Percentiles rank a stretch among this genome's conserved stretches.
phyloP scores from a whole-genome alignment of 2,797 vertebrate genomes.

The Botia almorhae region DNA sequence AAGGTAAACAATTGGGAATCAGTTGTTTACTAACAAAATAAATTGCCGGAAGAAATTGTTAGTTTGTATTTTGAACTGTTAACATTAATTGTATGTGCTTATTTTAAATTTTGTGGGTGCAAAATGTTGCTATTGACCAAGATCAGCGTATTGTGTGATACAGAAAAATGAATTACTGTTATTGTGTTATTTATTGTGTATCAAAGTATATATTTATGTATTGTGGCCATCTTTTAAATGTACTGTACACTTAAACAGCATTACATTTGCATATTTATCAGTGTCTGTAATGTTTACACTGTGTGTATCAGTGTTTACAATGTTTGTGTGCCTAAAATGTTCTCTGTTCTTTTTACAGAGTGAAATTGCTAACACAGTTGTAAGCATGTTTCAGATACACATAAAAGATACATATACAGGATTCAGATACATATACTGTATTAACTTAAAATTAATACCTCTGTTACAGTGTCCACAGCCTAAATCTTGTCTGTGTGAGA shows the following conservation, averaged over 20 bases:
- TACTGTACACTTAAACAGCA: neutral
- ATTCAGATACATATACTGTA: neutral
- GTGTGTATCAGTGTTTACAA: neutral
- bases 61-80: too few relatives aligned
- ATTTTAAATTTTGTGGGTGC: too few relatives aligned
- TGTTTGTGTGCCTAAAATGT: conserved; percentile 3
- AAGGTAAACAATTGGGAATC: too few relatives aligned
- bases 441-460: neutral
- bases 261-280: neutral
- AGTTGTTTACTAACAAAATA: too few relatives aligned
- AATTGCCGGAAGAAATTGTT: too few relatives aligned
- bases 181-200: too few relatives aligned
- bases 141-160: too few relatives aligned
- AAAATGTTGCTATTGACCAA: too few relatives aligned
- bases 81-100: too few relatives aligned
- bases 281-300: neutral
- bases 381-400: conserved; percentile 61
- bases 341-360: conserved; percentile 63
- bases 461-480: conserved; percentile 74
- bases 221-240: too few relatives aligned
- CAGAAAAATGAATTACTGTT: too few relatives aligned
- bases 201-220: neutral
- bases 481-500: conserved; percentile 73
- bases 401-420: too few relatives aligned
- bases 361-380: conserved; percentile 64